Conservation (phyloP, 2,797 vertebrate genomes). For the Mastacembelus armatus region DNA sequence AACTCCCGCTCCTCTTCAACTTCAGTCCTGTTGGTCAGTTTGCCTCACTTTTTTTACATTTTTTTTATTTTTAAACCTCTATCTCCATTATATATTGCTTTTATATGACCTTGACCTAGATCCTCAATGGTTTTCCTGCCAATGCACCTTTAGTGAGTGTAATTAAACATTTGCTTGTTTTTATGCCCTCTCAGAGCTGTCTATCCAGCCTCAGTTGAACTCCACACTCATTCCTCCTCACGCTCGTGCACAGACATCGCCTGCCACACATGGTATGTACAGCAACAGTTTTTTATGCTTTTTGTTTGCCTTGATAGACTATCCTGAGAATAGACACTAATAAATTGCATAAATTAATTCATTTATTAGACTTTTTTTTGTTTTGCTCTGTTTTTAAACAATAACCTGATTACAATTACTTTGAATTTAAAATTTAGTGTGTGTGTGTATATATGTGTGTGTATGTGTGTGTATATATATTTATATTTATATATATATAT, state of each 20-base stretch:
- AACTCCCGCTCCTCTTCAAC: slow-evolving; percentile 93
- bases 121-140: neutral
- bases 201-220: slow-evolving; percentile 93
- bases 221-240: slow-evolving; percentile 94
- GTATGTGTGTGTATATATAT: too few relatives aligned
- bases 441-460: too few relatives aligned
- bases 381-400: too few relatives aligned
- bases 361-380: neutral
- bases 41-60: neutral
- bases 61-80: neutral
- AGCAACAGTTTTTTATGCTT: neutral
- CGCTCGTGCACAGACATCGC: slow-evolving; percentile 88
- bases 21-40: slow-evolving; percentile 93
- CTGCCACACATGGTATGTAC: slow-evolving; percentile 84
- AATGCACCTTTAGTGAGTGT: neutral
- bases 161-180: slow-evolving; percentile 23
- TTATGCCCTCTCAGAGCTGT: slow-evolving; percentile 85
- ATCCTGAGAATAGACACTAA: too few relatives aligned
- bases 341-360: too few relatives aligned
- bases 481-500: too few relatives aligned
- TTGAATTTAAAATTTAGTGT: too few relatives aligned
- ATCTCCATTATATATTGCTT: neutral
- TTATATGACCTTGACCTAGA: neutral
- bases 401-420: too few relatives aligned
- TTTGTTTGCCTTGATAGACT: too few relatives aligned